Evolutionary conservation across 2,113 vertebrate species (phyloP), one percentile per base, ranked within the genome.

Genomic region (Herpailurus yagouaroundi): DNA sequence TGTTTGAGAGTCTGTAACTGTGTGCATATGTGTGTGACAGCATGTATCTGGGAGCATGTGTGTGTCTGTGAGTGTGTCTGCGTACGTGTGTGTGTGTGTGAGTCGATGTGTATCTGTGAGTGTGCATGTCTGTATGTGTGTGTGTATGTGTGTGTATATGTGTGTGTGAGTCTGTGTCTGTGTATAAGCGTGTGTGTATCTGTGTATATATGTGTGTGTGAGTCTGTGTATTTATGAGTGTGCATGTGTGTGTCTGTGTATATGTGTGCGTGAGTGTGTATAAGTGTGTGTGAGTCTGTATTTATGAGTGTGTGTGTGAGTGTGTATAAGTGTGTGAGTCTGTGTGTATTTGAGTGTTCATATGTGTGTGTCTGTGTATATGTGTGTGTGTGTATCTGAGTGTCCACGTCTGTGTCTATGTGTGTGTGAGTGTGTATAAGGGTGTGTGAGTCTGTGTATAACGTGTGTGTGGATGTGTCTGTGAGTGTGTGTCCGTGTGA

Each of bases 401-500:
- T 50, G 48, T 4, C 4, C n/a, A 14, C 7, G 7, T 68, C 18
- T 41, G 7, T 38, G 52, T 18, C 16, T 68, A 80, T 55, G 57
- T 68, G 13, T 74, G 6, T 69, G 50, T 19, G 41, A 10, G 21
- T 63, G 29, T 36, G 5, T 50, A 21, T 57, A 57, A 21, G 41
- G 23, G 8, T 52, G 45, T 1, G 1, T n/a, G 60, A 50, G 29
- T 8, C 4, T 50, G 38, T 14, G 55, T 66, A 14, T 27, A 1
- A 3, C n/a, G 10, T 1, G 14, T n/a, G 29, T 19, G 63, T 50
- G 8, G 27, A 1, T 1, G 19, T 23, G 29, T 7, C 23, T 14
- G 8, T 66, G 29, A 36, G 15, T 55, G 48, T 55, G 4, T 13
- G 21, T 5, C 31, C 29, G 91, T 33, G 71, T 27, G 31, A 50